Conservation (phyloP, 2,113 vertebrate genomes). For the Micromys minutus region DNA sequence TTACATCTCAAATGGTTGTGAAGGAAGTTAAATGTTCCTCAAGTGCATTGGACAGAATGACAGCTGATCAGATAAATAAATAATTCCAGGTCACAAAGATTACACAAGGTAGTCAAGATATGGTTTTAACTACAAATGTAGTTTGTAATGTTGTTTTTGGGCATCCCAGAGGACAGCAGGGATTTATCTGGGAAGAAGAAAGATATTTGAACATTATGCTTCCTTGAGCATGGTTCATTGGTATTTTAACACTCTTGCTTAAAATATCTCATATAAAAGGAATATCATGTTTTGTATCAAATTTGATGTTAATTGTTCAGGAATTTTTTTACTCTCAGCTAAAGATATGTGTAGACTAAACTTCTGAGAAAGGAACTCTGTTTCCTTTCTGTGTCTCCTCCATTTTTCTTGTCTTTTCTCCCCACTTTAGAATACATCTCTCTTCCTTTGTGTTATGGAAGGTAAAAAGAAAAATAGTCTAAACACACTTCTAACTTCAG, state of each 20-base stretch:
- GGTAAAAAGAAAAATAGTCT: background rate
- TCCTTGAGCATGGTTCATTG: background rate
- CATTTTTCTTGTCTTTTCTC: background rate
- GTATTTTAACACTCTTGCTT: background rate
- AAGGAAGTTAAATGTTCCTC: background rate
- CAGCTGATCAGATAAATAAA: background rate
- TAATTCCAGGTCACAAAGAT: background rate
- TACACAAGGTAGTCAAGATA: background rate
- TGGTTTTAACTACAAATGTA: background rate
- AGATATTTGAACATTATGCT: background rate
- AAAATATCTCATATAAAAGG: background rate
- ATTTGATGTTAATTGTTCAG: background rate
- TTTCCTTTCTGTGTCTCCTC: background rate
- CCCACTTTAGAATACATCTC: background rate
- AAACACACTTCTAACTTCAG: background rate
- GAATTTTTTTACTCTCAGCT: background rate
- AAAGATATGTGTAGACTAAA: background rate
- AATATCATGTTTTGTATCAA: background rate
- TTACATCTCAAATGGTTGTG: background rate
- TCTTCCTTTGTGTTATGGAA: background rate
- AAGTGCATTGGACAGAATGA: background rate
- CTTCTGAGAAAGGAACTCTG: fast-evolving
- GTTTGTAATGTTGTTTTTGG: background rate
- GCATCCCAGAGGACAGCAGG: background rate
- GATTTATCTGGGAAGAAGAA: background rate